These are phyloP conservation scores for Eptesicus fuscus DNA, from an alignment of 2,113 vertebrate species.

Conservation along the genomic window DNA sequence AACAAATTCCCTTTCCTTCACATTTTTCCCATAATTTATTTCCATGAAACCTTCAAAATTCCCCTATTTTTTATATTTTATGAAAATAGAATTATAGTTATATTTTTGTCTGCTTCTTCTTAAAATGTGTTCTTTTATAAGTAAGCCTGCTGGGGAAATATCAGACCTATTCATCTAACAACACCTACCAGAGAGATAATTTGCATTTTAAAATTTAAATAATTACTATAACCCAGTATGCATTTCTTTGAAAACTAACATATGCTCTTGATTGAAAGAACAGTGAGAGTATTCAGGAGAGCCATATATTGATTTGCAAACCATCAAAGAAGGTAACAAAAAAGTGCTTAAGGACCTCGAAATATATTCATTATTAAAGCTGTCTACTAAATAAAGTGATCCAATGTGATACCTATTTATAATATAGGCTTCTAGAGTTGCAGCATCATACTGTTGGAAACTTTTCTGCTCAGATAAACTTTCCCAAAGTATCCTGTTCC, in stretches of 20 bases:
- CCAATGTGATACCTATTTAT: neutral
- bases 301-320: neutral
- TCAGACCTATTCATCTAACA: neutral
- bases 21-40: neutral
- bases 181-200: slow-evolving; percentile 18
- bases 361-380: slow-evolving; percentile 21
- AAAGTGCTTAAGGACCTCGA: neutral
- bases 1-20: neutral
- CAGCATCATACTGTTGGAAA: neutral
- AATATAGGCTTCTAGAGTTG: neutral
- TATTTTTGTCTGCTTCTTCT: neutral
- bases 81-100: neutral
- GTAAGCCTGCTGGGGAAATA: neutral
- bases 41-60: neutral
- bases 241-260: slow-evolving; percentile 1
- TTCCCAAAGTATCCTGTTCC: neutral
- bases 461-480: neutral
- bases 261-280: slow-evolving; percentile 2
- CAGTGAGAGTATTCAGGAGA: neutral
- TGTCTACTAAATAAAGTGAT: neutral
- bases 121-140: neutral
- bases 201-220: slow-evolving; percentile 48
- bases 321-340: neutral
- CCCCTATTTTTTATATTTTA: neutral
- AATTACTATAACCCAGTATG: slow-evolving; percentile 6